Conservation (phyloP, 2,113 vertebrate genomes). For the Rhineura floridana region DNA sequence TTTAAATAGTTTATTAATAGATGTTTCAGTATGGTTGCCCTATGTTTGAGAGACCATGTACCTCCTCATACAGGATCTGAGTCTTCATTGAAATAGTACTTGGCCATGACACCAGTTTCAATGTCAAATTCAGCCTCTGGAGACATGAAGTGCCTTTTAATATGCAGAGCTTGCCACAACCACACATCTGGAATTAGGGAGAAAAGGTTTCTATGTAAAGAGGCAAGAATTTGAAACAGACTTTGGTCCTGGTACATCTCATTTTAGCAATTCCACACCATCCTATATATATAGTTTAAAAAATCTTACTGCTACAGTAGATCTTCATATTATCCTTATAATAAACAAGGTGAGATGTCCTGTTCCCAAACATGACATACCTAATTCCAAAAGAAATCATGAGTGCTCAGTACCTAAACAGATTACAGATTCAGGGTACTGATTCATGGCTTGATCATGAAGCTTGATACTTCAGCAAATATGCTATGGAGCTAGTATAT, state of each 20-base stretch:
- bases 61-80: too few species aligned
- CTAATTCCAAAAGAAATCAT: neutral
- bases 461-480: neutral
- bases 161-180: neutral
- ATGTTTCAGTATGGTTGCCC: neutral
- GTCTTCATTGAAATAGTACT: neutral
- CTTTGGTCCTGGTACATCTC: neutral
- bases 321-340: neutral
- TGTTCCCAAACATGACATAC: neutral
- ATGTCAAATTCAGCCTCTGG: neutral
- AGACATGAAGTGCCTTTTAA: neutral
- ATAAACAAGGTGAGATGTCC: neutral
- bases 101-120: neutral
- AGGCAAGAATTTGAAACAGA: neutral
- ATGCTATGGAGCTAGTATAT: neutral
- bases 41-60: neutral
- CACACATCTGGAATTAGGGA: neutral
- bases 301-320: neutral
- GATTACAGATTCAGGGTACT: neutral
- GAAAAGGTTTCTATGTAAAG: neutral
- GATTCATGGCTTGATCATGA: neutral
- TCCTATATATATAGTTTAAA: neutral
- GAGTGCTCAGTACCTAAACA: neutral
- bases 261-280: neutral
- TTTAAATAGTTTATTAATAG: neutral